Evolutionary conservation across 2,888 invertebrate species (phyloP).

Genomic region (Hanleya hanleyi): DNA sequence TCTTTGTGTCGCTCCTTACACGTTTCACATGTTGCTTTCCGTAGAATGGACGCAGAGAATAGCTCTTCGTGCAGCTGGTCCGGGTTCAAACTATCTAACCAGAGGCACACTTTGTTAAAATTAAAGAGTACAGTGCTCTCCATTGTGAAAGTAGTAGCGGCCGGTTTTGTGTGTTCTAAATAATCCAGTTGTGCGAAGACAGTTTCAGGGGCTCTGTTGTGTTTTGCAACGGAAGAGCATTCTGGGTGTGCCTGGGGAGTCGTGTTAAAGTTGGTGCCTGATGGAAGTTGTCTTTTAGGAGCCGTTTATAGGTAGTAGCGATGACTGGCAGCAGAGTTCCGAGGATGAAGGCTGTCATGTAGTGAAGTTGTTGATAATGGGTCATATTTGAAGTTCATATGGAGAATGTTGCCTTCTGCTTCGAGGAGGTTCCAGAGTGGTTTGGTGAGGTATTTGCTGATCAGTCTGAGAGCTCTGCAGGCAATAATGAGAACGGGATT

Average conservation of each 20-base stretch:
- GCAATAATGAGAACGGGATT: not conserved
- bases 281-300: not conserved
- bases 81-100: not conserved
- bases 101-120: not conserved
- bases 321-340: too few species aligned
- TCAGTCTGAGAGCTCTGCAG: not conserved
- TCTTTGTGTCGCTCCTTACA: not conserved
- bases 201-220: not conserved
- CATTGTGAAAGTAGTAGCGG: not conserved
- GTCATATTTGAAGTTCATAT: not conserved
- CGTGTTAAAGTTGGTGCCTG: not conserved
- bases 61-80: not conserved
- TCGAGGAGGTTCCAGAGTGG: not conserved
- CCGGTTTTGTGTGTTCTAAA: not conserved
- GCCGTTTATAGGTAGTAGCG: too few species aligned
- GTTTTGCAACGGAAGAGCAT: not conserved
- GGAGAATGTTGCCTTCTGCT: not conserved
- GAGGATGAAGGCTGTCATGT: not conserved
- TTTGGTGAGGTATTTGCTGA: not conserved
- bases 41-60: not conserved
- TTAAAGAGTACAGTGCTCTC: not conserved
- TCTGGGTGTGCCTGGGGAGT: not conserved
- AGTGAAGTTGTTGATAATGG: not conserved
- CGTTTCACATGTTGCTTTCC: not conserved
- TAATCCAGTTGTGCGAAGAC: not conserved